Percentiles rank a stretch among this genome's conserved stretches.
Evolutionary conservation across 2,113 vertebrate species (phyloP).

Genomic region (Callopanchax toddi): DNA sequence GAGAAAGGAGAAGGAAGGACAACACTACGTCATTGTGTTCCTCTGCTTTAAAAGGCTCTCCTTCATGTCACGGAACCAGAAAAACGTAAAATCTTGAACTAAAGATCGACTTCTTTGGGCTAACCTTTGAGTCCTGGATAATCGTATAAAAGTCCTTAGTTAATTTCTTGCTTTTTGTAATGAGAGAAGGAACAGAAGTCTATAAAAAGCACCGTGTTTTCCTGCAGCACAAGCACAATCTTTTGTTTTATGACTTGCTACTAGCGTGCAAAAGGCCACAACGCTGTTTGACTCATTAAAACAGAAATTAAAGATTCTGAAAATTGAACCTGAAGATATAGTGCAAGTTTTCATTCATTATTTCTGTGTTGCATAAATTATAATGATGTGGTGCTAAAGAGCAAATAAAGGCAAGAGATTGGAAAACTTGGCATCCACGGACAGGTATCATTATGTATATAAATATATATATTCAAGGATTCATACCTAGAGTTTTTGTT

Average conservation of each 20-base stretch:
- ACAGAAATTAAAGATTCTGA: conserved; percentile 39
- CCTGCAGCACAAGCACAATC: conserved; percentile 45
- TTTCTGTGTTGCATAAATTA: conserved; percentile 11
- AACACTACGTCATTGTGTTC: conserved; percentile 76
- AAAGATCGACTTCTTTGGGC: conserved; percentile 2
- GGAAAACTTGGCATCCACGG: too few species aligned
- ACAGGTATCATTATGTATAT: too few species aligned
- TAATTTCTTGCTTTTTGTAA: conserved; percentile 9
- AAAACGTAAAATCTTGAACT: conserved; percentile 15
- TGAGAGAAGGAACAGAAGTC: too few species aligned
- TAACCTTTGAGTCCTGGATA: conserved; percentile 11
- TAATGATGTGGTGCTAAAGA: background rate
- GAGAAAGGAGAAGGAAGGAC: conserved; percentile 38
- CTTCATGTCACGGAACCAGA: conserved; percentile 41
- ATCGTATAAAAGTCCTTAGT: conserved; percentile 1
- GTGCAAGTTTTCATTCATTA: too few species aligned
- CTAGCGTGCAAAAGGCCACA: conserved; percentile 47
- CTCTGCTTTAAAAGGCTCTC: conserved; percentile 50
- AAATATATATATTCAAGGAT: too few species aligned
- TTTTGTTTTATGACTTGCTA: conserved; percentile 62
- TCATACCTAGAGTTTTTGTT: too few species aligned
- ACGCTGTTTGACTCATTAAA: conserved; percentile 59
- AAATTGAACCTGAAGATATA: conserved; percentile 44
- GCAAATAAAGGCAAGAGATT: too few species aligned
- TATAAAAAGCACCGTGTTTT: conserved; percentile 21